Evolutionary conservation across 64 coral and sea anemone genomes (phyloP), one percentile per base, ranked within the genome.

Genomic region (Porites lutea): DNA sequence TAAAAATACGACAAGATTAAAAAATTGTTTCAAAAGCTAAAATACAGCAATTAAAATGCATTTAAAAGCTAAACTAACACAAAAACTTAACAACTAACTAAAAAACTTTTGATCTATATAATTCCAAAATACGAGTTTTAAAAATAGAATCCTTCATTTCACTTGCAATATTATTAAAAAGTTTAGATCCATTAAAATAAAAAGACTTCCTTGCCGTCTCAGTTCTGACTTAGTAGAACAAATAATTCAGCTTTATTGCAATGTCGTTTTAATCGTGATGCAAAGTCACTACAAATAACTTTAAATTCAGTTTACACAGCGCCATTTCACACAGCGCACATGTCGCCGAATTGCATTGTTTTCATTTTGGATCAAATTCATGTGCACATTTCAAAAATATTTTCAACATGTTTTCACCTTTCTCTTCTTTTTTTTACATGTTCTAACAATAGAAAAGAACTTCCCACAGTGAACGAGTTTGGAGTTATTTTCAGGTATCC

Each of bases 221-320:
- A n/a, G n/a, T n/a, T n/a, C n/a, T n/a, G n/a, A n/a, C n/a, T n/a
- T n/a, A n/a, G 68, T 71, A 9, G 68, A 71, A 71, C 23, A 71
- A 71, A 71, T 71, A 71, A 71, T 71, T 71, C 68, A 71, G 68
- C 68, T 71, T 71, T 71, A 77, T 78, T 78, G 75, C 50, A 15
- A 78, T 49, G 18, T 47, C 50, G 75, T 78, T 78, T 78, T 51
- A 19, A 78, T 57, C 75, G 52, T 78, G 75, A 78, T 23, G 68
- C 68, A 71, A 71, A 71, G 68, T 71, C 68, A 71, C n/a, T 68
- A 71, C n/a, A 71, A 23, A 71, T 71, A 71, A 71, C 68, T 71
- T 71, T 71, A 71, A 71, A 23, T 71, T 71, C 68, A 71, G n/a
- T 71, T 71, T 71, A n/a, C n/a, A 71, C 68, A 8, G n/a, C 13